Evolutionary conservation across 2,113 vertebrate species (phyloP).

Genomic region (Xiphophorus hellerii): DNA sequence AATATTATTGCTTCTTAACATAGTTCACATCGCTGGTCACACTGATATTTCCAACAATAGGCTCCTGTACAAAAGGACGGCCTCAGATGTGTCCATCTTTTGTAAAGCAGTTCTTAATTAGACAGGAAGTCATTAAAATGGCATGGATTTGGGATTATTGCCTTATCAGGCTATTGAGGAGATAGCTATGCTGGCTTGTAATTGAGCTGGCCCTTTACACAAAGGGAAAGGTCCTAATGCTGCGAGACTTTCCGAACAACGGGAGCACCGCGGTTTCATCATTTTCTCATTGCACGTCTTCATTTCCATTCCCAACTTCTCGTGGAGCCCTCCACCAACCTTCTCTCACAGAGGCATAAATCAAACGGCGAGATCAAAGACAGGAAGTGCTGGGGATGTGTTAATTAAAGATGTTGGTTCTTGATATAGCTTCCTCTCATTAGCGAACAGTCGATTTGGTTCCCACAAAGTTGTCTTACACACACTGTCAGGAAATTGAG

Average conservation of each 20-base stretch:
- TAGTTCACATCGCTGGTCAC: slow-evolving; percentile 38
- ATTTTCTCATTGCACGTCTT: slow-evolving; percentile 53
- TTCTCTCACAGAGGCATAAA: slow-evolving; percentile 59
- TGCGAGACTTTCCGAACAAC: slow-evolving; percentile 38
- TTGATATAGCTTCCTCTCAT: slow-evolving; percentile 72
- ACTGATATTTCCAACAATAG: slow-evolving; percentile 67
- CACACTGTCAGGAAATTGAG: slow-evolving; percentile 66
- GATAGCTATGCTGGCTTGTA: slow-evolving; percentile 72
- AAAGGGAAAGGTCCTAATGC: slow-evolving; percentile 52
- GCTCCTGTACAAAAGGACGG: slow-evolving; percentile 55
- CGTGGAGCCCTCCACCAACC: slow-evolving; percentile 24
- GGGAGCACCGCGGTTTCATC: slow-evolving; percentile 18
- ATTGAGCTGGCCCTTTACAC: slow-evolving; percentile 73
- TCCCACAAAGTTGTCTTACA: slow-evolving; percentile 75
- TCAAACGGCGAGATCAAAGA: slow-evolving; percentile 72
- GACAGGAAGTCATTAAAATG: slow-evolving; percentile 82
- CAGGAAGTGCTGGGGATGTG: slow-evolving; percentile 72
- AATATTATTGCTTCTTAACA: too few species aligned
- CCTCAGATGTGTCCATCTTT: slow-evolving; percentile 54
- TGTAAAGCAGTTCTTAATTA: slow-evolving; percentile 71
- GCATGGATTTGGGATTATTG: slow-evolving; percentile 78
- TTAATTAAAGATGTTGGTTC: slow-evolving; percentile 85
- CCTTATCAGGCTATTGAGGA: slow-evolving; percentile 75
- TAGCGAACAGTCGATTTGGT: slow-evolving; percentile 76
- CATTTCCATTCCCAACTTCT: slow-evolving; percentile 24